Percentiles rank a stretch among this genome's conserved stretches.
Conservation (phyloP, 2,797 vertebrate species). For the Scyliorhinus canicula region DNA sequence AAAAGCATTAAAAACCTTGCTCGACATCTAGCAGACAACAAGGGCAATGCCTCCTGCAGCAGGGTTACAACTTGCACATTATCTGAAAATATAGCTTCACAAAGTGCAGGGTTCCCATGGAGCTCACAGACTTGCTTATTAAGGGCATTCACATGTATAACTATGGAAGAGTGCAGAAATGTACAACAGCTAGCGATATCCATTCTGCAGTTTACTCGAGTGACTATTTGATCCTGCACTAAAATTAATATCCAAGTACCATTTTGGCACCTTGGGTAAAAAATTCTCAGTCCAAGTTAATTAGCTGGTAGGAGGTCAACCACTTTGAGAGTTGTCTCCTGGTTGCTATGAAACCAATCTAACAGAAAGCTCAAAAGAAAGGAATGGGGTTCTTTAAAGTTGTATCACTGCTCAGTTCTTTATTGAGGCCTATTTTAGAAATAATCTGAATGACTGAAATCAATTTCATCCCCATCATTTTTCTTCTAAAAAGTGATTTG, state of each 20-base stretch:
- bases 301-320: neutral
- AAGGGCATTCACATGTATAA: neutral
- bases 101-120: neutral
- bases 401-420: neutral
- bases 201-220: neutral
- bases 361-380: conserved; percentile 18
- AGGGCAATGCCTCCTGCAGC: neutral
- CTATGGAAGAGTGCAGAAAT: neutral
- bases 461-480: conserved; percentile 8
- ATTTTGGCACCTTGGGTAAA: neutral
- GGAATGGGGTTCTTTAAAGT: neutral
- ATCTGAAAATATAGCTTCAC: neutral
- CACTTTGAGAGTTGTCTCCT: neutral
- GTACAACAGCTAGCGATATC: neutral
- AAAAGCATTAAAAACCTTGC: neutral
- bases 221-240: neutral
- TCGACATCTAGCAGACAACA: neutral
- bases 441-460: conserved; percentile 27
- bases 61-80: neutral
- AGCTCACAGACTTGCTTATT: neutral
- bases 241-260: neutral
- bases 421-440: conserved; percentile 10
- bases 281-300: neutral
- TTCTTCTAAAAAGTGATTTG: conserved; percentile 23
- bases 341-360: neutral